phyloP scores from a whole-genome alignment of 2,113 vertebrate species.

The Axis porcinus region DNA sequence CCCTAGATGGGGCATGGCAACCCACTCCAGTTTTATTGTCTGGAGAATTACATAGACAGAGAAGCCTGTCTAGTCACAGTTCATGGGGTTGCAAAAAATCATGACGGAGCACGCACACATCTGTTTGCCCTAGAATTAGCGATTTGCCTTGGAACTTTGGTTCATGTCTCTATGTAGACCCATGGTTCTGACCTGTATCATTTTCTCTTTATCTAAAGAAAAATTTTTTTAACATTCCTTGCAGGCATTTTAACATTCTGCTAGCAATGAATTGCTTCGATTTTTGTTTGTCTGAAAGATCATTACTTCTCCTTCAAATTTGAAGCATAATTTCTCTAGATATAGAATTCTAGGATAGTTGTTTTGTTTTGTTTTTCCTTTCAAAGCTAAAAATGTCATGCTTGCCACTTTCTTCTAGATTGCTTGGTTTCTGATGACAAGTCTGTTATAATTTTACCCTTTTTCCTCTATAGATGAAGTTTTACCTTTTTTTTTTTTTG shows the following conservation, averaged over 20 bases:
- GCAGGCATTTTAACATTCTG: neutral
- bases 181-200: neutral
- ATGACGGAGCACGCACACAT: neutral
- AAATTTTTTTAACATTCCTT: neutral
- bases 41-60: neutral
- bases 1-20: neutral
- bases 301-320: neutral
- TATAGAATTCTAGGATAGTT: neutral
- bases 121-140: neutral
- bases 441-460: neutral
- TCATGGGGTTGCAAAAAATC: neutral
- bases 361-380: neutral
- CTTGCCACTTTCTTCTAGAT: neutral
- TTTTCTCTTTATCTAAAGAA: neutral
- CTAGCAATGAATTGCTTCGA: neutral
- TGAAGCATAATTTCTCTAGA: neutral
- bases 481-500: neutral
- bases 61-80: neutral
- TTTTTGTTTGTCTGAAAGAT: neutral
- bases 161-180: neutral
- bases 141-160: neutral
- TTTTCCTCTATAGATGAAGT: neutral
- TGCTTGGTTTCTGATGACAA: neutral
- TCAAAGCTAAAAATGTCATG: neutral
- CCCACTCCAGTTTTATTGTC: neutral